phyloP scores from a whole-genome alignment of 2,888 invertebrate genomes.

The Calliscelio sp. region DNA sequence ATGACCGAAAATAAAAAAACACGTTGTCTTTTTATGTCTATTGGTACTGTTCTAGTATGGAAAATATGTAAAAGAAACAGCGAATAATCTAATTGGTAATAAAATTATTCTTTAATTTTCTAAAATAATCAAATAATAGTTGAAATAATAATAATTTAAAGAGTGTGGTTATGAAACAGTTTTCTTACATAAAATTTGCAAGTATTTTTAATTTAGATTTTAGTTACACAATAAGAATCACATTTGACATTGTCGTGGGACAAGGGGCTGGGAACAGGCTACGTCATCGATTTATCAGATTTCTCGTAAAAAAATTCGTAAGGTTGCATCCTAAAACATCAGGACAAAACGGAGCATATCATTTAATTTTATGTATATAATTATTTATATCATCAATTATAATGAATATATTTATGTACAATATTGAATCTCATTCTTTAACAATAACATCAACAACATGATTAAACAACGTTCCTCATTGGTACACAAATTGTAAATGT shows the following conservation, averaged over 20 bases:
- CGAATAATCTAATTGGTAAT: no score
- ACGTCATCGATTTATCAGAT: constrained; percentile 59
- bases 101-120: no score
- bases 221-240: constrained; percentile 80
- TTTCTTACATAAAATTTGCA: constrained; percentile 74
- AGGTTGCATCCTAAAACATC: constrained; percentile 72
- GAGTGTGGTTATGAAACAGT: constrained; percentile 54
- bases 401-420: constrained; percentile 92
- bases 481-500: constrained; percentile 86
- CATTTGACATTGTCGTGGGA: constrained; percentile 79
- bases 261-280: constrained; percentile 62
- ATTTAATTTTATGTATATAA: constrained; percentile 85
- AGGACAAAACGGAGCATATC: constrained; percentile 74
- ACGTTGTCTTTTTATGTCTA: no score
- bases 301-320: constrained; percentile 72
- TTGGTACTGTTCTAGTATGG: no score
- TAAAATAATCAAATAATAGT: no score
- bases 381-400: constrained; percentile 88
- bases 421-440: constrained; percentile 91
- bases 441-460: constrained; percentile 93
- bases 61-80: no score
- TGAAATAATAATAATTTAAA: constrained; percentile 11
- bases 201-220: constrained; percentile 75
- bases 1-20: no score
- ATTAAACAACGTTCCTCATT: constrained; percentile 87